These are phyloP conservation scores for Scrobipalpa atriplicella DNA, from an alignment of 2,888 invertebrate genomes.

Conservation along the genomic window DNA sequence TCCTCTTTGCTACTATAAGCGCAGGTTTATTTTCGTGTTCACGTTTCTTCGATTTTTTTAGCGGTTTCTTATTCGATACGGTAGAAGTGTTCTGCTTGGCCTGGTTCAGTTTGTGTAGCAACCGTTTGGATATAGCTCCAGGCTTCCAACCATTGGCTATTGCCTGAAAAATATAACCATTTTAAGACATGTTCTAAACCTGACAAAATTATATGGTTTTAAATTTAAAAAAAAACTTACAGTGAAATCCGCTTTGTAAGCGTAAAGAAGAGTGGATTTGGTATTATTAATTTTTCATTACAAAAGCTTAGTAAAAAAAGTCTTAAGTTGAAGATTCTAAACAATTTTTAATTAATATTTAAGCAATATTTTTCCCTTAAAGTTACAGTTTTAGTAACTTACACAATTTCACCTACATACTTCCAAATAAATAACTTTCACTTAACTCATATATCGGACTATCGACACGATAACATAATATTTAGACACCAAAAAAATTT, in stretches of 20 bases:
- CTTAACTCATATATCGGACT: conserved; percentile 38
- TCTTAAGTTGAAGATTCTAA: background rate
- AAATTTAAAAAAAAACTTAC: conserved; percentile 6
- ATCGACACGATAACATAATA: background rate
- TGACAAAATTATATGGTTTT: background rate
- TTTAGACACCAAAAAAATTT: conserved; percentile 14
- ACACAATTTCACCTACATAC: conserved; percentile 66
- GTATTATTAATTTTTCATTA: too few relatives aligned
- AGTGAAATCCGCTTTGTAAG: background rate
- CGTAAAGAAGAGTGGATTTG: too few relatives aligned
- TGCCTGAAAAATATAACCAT: conserved; percentile 51
- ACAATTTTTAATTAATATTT: conserved; percentile 7
- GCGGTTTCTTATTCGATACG: conserved; percentile 40
- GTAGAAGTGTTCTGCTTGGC: conserved; percentile 49
- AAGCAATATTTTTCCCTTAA: conserved; percentile 39
- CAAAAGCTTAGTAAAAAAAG: background rate
- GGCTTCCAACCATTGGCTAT: conserved; percentile 66
- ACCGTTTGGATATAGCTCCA: conserved; percentile 66
- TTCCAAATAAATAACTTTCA: conserved; percentile 56
- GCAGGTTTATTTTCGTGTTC: conserved; percentile 57
- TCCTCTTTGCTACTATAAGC: conserved; percentile 57
- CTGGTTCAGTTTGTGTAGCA: conserved; percentile 58
- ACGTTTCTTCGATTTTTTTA: conserved; percentile 54
- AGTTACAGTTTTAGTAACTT: too few relatives aligned
- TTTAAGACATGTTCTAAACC: conserved; percentile 26